Percentiles rank a stretch among this genome's conserved stretches.
These are phyloP conservation scores for Falco novaeseelandiae DNA, from an alignment of 2,797 vertebrate species.

Conservation along the genomic window DNA sequence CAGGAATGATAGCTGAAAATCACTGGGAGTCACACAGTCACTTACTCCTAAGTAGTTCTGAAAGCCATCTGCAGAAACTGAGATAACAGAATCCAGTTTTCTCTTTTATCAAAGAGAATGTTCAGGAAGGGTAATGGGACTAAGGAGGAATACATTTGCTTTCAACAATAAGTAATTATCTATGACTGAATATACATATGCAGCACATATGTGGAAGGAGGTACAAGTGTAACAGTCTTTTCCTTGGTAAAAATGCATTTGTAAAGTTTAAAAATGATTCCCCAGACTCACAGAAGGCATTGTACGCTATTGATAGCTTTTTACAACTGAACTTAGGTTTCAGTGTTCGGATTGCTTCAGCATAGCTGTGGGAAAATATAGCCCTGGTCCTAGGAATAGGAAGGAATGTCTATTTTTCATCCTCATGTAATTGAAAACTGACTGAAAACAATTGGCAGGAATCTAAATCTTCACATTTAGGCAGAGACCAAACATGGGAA, in stretches of 20 bases:
- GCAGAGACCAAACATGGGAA: constrained; percentile 33
- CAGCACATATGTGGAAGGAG: constrained; percentile 28
- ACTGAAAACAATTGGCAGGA: constrained; percentile 49
- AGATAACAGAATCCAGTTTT: constrained; percentile 33
- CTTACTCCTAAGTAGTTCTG: not conserved
- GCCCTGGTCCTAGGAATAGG: not conserved
- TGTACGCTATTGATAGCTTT: not conserved
- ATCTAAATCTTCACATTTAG: constrained; percentile 45
- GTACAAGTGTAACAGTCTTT: not conserved
- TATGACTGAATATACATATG: constrained; percentile 17
- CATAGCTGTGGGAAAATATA: constrained; percentile 31
- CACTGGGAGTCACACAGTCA: not conserved
- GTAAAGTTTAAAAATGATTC: constrained; percentile 28
- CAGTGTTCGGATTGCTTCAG: not conserved
- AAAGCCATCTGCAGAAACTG: constrained; percentile 15
- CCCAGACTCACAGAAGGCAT: not conserved
- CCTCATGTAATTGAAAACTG: constrained; percentile 50
- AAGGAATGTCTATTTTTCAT: constrained; percentile 59
- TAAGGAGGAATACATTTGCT: constrained; percentile 30
- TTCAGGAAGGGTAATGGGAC: constrained; percentile 11
- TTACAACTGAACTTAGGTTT: not conserved
- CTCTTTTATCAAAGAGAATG: constrained; percentile 13
- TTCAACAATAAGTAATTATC: constrained; percentile 47
- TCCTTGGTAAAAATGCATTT: not conserved
- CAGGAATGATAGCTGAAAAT: not conserved